Evolutionary conservation across 2,113 vertebrate species (phyloP).

Genomic region (Catharus minimus): DNA sequence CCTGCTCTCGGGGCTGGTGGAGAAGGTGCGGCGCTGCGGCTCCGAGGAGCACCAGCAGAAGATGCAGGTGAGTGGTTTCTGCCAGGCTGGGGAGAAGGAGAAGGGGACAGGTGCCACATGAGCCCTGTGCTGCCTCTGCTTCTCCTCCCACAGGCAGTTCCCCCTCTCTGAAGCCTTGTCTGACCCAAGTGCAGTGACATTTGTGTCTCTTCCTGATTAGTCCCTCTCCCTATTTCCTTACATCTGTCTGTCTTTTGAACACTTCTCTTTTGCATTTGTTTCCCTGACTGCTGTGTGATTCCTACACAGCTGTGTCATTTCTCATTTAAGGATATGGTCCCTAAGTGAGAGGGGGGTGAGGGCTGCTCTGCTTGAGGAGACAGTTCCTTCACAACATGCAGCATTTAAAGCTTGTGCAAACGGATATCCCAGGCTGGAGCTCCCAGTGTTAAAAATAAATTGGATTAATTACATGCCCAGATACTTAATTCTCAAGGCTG

Average conservation of each 20-base stretch:
- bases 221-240: neutral
- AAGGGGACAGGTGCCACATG: rapidly evolving
- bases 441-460: neutral
- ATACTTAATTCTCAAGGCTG: neutral
- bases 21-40: conserved; percentile 77
- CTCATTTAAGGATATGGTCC: rapidly evolving
- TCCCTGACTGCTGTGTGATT: neutral
- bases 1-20: conserved; percentile 83
- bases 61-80: conserved; percentile 71
- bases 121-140: neutral
- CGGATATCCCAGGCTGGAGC: neutral
- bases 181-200: rapidly evolving
- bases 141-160: rapidly evolving
- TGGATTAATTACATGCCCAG: neutral
- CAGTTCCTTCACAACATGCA: neutral
- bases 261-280: neutral
- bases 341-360: too few species aligned
- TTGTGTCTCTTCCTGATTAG: neutral
- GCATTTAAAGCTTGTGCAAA: neutral
- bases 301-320: neutral
- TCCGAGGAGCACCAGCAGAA: conserved; percentile 46
- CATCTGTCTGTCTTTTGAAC: neutral
- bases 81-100: neutral
- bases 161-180: neutral
- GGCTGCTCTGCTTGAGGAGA: neutral